phyloP scores from a whole-genome alignment of 2,888 invertebrate species.

The Perithous albicinctus region DNA sequence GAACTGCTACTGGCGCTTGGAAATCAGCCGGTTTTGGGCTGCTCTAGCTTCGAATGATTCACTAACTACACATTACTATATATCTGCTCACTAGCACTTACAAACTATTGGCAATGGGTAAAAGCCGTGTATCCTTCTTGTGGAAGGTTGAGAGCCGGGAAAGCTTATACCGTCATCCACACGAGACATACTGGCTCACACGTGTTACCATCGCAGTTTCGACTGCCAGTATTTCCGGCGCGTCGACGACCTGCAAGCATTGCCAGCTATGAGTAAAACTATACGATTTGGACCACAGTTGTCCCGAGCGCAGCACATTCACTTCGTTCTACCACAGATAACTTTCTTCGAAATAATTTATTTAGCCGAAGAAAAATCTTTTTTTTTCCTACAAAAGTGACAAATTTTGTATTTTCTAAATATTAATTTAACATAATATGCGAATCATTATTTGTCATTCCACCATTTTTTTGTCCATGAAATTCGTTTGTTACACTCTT shows the following conservation, averaged over 20 bases:
- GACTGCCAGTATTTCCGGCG: slow-evolving; percentile 18
- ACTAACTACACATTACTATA: no score
- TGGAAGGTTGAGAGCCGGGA: background rate
- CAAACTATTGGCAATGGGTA: background rate
- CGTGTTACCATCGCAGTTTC: slow-evolving; percentile 19
- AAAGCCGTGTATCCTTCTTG: slow-evolving; percentile 4
- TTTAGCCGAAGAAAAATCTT: background rate
- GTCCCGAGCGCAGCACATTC: background rate
- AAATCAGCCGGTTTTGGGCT: no score
- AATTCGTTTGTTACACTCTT: no score
- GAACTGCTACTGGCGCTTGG: no score
- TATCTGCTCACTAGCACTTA: background rate
- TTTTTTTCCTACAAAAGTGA: no score
- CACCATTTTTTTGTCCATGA: no score
- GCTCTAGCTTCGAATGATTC: no score
- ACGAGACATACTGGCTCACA: background rate
- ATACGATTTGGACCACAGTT: background rate
- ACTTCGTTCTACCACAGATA: background rate
- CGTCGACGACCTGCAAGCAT: slow-evolving; percentile 19
- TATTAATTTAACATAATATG: no score
- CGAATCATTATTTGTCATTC: no score
- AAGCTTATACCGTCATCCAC: slow-evolving; percentile 13
- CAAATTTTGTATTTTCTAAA: no score
- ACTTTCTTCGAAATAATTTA: background rate
- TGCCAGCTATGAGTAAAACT: background rate